phyloP scores from a whole-genome alignment of 92 coral and sea anemone species.

The Hydrozoanthus gracilis region DNA sequence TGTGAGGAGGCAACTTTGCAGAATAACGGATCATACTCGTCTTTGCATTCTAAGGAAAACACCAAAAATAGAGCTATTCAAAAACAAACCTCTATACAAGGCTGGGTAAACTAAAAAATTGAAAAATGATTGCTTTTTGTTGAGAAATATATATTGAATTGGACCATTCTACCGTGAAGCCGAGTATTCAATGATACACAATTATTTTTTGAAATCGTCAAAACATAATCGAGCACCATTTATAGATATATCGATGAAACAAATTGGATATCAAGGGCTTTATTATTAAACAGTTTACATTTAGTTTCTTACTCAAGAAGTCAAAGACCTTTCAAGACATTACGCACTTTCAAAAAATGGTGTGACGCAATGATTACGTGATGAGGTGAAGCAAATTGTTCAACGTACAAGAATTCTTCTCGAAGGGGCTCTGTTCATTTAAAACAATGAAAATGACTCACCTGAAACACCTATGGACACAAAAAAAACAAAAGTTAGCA shows the following conservation, averaged over 20 bases:
- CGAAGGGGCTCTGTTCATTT: not conserved
- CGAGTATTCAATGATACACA: too few relatives aligned
- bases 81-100: not conserved
- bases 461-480: not conserved
- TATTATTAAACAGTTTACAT: too few relatives aligned
- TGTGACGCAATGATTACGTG: too few relatives aligned
- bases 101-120: not conserved
- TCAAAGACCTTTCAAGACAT: too few relatives aligned
- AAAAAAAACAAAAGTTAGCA: not conserved
- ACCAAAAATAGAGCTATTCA: not conserved
- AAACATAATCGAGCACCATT: too few relatives aligned
- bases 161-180: too few relatives aligned
- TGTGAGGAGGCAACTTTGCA: conserved; percentile 3
- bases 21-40: not conserved
- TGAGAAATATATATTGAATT: too few relatives aligned
- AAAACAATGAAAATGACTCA: not conserved
- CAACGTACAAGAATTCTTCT: not conserved
- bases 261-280: too few relatives aligned
- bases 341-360: too few relatives aligned
- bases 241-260: too few relatives aligned
- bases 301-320: too few relatives aligned
- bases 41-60: not conserved
- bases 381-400: not conserved
- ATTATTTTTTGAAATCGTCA: too few relatives aligned
- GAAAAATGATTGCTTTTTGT: not conserved